These are phyloP conservation scores for Mustela nigripes DNA, from an alignment of 2,113 vertebrate genomes.

Conservation along the genomic window DNA sequence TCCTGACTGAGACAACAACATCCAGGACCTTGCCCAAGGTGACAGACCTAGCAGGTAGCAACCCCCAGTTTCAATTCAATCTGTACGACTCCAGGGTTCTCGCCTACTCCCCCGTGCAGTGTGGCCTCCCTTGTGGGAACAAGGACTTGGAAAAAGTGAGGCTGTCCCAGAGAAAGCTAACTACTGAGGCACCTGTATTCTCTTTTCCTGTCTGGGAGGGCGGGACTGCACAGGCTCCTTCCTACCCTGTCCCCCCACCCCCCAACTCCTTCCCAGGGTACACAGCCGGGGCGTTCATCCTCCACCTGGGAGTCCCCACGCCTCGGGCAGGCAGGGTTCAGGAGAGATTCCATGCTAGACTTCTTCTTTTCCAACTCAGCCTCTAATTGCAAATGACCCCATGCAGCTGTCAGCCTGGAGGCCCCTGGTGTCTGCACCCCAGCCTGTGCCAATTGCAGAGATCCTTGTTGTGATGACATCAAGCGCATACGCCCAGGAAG, in stretches of 20 bases:
- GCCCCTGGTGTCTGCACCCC: neutral
- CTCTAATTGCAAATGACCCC: slow-evolving; percentile 62
- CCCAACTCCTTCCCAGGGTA: neutral
- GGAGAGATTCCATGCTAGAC: neutral
- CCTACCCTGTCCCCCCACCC: neutral
- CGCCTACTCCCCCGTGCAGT: too few relatives aligned
- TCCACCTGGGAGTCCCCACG: neutral
- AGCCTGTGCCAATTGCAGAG: neutral
- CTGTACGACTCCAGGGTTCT: neutral
- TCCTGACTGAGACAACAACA: neutral
- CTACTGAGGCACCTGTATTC: neutral
- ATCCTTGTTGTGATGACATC: slow-evolving; percentile 36
- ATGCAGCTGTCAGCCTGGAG: slow-evolving; percentile 53
- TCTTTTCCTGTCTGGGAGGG: neutral
- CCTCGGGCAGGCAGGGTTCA: neutral
- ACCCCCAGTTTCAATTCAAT: neutral
- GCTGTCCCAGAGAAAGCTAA: neutral
- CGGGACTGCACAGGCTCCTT: neutral
- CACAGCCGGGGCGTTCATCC: too few relatives aligned
- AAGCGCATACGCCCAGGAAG: slow-evolving; percentile 46
- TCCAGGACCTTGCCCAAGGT: neutral
- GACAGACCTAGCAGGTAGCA: neutral
- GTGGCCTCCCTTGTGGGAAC: neutral
- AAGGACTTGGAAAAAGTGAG: neutral
- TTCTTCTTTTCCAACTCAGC: neutral